Evolutionary conservation across 2,113 vertebrate genomes (phyloP).

Genomic region (Numenius arquata): DNA sequence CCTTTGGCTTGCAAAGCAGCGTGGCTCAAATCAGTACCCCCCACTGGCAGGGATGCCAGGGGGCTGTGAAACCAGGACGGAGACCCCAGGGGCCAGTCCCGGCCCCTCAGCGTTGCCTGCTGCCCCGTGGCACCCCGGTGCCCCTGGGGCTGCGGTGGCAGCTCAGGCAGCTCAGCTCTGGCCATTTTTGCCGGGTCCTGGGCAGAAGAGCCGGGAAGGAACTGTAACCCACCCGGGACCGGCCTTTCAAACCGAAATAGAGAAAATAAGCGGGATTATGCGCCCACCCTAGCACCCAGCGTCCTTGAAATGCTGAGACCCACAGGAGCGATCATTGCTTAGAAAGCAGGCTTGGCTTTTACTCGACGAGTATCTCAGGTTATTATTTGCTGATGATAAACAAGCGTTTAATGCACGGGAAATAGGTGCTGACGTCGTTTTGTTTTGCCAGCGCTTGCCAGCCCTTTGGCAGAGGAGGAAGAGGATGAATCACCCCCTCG

Average conservation of each 20-base stretch:
- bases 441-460: slow-evolving; percentile 37
- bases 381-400: slow-evolving; percentile 36
- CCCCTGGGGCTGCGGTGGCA: accelerated
- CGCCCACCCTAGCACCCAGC: too few species aligned
- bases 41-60: not conserved
- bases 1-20: not conserved
- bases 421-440: slow-evolving; percentile 21
- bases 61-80: accelerated
- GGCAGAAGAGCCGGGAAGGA: not conserved
- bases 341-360: not conserved
- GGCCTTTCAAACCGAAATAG: not conserved
- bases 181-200: not conserved
- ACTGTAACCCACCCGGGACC: accelerated
- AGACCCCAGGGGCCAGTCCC: not conserved
- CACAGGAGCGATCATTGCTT: not conserved
- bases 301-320: not conserved
- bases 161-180: not conserved
- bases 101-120: not conserved
- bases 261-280: not conserved
- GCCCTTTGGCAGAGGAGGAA: slow-evolving; percentile 28
- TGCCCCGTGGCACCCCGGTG: not conserved
- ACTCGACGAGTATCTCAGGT: not conserved
- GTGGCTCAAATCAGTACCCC: accelerated
- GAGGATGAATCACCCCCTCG: slow-evolving; percentile 8
- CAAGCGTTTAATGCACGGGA: not conserved